phyloP scores from a whole-genome alignment of 2,797 vertebrate genomes.

The Masticophis lateralis region DNA sequence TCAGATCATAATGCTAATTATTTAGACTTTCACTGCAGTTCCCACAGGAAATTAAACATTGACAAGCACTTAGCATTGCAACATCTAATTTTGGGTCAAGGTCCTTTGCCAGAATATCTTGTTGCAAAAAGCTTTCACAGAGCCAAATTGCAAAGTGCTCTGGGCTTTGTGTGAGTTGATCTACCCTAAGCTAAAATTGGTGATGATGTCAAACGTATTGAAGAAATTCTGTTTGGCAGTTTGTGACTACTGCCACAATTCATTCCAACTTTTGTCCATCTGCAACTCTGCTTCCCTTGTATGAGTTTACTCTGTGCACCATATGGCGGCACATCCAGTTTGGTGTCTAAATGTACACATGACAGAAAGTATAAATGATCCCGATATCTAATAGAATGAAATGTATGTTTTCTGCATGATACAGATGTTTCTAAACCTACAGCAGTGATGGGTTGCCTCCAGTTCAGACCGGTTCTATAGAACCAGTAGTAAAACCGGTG shows the following conservation, averaged over 20 bases:
- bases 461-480: no score
- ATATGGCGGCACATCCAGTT: neutral
- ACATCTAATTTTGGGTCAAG: slow-evolving; percentile 48
- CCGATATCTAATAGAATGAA: neutral
- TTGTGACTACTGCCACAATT: neutral
- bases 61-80: slow-evolving; percentile 43
- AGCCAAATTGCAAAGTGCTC: neutral
- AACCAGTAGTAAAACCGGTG: no score
- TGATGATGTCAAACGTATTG: neutral
- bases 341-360: neutral
- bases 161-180: slow-evolving; percentile 1
- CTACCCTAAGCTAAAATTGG: neutral
- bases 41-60: slow-evolving; percentile 44
- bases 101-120: slow-evolving; percentile 37
- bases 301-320: neutral
- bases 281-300: neutral
- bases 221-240: neutral
- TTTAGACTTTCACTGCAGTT: slow-evolving; percentile 27
- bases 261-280: neutral
- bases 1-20: slow-evolving; percentile 58
- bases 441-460: neutral
- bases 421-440: neutral
- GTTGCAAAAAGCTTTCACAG: slow-evolving; percentile 16
- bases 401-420: neutral
- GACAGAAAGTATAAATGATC: neutral